These are phyloP conservation scores for Gouania willdenowi DNA, from an alignment of 2,797 vertebrate species.

Conservation along the genomic window DNA sequence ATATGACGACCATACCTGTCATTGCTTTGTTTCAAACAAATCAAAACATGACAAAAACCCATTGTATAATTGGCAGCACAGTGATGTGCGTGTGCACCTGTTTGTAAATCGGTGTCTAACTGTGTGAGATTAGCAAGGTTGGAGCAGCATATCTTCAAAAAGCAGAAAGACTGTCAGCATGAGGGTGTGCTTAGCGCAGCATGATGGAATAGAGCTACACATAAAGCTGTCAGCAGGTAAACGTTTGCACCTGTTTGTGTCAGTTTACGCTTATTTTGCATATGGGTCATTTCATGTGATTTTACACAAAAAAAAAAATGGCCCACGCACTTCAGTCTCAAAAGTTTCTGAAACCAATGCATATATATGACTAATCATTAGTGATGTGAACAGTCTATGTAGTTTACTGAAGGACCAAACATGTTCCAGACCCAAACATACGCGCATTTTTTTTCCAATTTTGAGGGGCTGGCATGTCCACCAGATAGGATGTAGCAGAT, in stretches of 20 bases:
- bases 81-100: constrained; percentile 4
- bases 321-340: too few species aligned
- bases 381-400: too few species aligned
- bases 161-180: constrained; percentile 46
- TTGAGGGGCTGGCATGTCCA: too few species aligned
- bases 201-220: constrained; percentile 37
- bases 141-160: constrained; percentile 52
- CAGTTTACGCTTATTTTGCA: not conserved
- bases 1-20: too few species aligned
- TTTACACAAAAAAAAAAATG: too few species aligned
- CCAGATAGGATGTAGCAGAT: too few species aligned
- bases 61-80: not conserved
- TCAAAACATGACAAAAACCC: constrained; percentile 5
- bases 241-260: constrained; percentile 3
- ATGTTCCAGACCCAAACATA: too few species aligned
- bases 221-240: constrained; percentile 25
- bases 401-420: too few species aligned
- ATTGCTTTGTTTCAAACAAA: not conserved
- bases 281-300: not conserved
- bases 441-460: too few species aligned
- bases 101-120: constrained; percentile 41
- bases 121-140: constrained; percentile 52
- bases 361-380: too few species aligned
- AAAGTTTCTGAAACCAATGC: too few species aligned
- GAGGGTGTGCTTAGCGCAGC: constrained; percentile 55